Evolutionary conservation across 1,140 invertebrate genomes (phyloP).

Genomic region (Achatina immaculata): DNA sequence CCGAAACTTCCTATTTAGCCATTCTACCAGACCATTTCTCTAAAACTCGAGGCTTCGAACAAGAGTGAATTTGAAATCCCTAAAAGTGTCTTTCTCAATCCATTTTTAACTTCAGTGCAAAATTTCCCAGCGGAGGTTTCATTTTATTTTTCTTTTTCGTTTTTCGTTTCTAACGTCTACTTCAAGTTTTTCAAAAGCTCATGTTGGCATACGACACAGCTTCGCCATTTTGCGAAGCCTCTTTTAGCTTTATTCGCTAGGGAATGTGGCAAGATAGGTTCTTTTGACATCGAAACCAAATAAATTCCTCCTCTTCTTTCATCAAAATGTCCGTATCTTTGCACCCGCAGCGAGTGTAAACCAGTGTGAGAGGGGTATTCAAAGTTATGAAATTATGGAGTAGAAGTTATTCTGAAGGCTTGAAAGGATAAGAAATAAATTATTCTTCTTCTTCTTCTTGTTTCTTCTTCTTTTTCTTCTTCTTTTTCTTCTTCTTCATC

Average conservation of each 20-base stretch:
- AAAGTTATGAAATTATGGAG: neutral
- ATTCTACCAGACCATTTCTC: neutral
- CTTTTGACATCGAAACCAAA: neutral
- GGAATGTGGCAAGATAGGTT: neutral
- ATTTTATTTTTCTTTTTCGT: neutral
- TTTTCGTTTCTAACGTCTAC: neutral
- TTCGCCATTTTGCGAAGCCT: constrained; percentile 1
- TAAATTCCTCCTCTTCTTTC: neutral
- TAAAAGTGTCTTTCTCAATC: constrained; percentile 20
- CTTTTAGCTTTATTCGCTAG: neutral
- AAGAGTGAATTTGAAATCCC: constrained; percentile 15
- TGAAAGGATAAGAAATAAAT: too few relatives aligned
- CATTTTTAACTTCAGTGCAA: neutral
- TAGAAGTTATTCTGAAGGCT: too few relatives aligned
- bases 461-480: too few relatives aligned
- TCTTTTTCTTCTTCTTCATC: neutral
- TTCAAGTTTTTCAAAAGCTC: constrained; percentile 8
- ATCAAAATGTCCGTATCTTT: neutral
- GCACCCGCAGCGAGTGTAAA: neutral
- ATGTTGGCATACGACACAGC: constrained; percentile 4
- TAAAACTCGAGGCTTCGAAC: neutral
- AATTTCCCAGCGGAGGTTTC: constrained; percentile 7
- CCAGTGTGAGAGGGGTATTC: neutral
- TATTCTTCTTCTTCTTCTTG: too few relatives aligned
- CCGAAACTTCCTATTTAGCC: neutral